Conservation (phyloP, 1,140 invertebrate species). For the Drosophila athabasca region DNA sequence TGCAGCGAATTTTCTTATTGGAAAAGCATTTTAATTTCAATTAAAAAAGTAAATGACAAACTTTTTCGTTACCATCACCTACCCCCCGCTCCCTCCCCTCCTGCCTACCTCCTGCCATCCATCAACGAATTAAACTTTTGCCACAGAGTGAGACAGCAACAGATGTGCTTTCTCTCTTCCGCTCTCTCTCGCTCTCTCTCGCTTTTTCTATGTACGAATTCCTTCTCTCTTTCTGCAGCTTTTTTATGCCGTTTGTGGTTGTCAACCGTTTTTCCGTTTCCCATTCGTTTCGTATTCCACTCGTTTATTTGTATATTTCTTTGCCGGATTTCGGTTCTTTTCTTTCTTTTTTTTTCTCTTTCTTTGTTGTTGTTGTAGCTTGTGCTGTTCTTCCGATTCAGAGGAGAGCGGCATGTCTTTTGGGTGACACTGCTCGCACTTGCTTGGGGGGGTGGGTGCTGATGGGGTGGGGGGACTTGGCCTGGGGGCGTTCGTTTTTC, state of each 20-base stretch:
- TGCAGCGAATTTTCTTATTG: conserved; percentile 64
- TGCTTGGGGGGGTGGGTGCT: neutral
- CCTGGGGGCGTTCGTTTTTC: conserved; percentile 65
- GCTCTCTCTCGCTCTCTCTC: conserved; percentile 21
- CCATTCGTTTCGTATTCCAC: conserved; percentile 74
- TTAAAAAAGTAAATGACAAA: conserved; percentile 82
- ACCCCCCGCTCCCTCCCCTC: neutral
- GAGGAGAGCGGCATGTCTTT: conserved; percentile 53
- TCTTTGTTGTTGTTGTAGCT: conserved; percentile 17
- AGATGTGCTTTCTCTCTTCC: conserved; percentile 4
- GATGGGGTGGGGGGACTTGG: conserved; percentile 23
- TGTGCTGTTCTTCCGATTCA: conserved; percentile 45
- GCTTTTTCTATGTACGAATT: conserved; percentile 27
- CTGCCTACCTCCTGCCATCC: neutral
- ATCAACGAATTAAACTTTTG: conserved; percentile 65
- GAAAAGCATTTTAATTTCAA: conserved; percentile 82
- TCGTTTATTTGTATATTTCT: conserved; percentile 79
- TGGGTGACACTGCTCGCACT: conserved; percentile 16
- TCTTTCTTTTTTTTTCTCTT: conserved; percentile 24
- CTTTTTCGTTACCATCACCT: conserved; percentile 33
- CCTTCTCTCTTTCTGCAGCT: neutral
- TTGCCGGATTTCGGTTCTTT: conserved; percentile 58
- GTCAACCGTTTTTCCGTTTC: conserved; percentile 77
- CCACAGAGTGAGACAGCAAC: conserved; percentile 40
- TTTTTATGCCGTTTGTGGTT: conserved; percentile 67